These are phyloP conservation scores for Papilio xuthus DNA, from an alignment of 1,140 invertebrate genomes.

Conservation along the genomic window DNA sequence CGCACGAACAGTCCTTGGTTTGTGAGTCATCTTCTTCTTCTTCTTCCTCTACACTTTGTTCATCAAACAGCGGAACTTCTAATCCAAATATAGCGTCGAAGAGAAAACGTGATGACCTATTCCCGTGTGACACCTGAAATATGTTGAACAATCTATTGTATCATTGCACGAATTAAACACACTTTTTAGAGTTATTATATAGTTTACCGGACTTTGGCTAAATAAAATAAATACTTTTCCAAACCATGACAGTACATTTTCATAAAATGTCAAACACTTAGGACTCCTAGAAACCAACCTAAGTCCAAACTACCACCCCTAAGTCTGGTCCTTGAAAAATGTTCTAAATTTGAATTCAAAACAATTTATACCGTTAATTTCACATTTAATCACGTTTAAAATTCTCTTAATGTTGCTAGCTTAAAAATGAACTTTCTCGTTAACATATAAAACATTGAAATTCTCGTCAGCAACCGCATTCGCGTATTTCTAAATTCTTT, in stretches of 20 bases:
- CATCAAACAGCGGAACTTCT: slow-evolving; percentile 80
- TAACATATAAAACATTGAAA: slow-evolving; percentile 1
- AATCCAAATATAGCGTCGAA: slow-evolving; percentile 86
- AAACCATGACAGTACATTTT: too few species aligned
- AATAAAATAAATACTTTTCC: neutral
- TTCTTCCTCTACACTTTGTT: slow-evolving; percentile 76
- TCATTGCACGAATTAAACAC: neutral
- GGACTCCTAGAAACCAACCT: too few species aligned
- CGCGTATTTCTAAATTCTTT: slow-evolving; percentile 18
- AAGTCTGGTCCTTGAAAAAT: slow-evolving; percentile 10
- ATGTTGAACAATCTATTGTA: neutral
- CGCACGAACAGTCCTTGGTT: slow-evolving; percentile 84
- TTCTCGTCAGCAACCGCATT: neutral
- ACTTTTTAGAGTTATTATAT: neutral
- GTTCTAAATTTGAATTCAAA: neutral
- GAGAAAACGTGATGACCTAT: slow-evolving; percentile 82
- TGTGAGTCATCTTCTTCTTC: slow-evolving; percentile 72
- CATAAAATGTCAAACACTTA: too few species aligned
- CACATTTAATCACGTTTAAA: neutral
- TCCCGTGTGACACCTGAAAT: slow-evolving; percentile 69
- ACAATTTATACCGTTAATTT: slow-evolving; percentile 21
- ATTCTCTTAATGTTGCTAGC: neutral
- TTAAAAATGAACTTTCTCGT: slow-evolving; percentile 7
- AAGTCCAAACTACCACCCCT: too few species aligned
- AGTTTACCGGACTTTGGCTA: slow-evolving; percentile 16